Evolutionary conservation across 2,888 invertebrate species (phyloP), one percentile per base, ranked within the genome.

Genomic region (Pteria penguin): DNA sequence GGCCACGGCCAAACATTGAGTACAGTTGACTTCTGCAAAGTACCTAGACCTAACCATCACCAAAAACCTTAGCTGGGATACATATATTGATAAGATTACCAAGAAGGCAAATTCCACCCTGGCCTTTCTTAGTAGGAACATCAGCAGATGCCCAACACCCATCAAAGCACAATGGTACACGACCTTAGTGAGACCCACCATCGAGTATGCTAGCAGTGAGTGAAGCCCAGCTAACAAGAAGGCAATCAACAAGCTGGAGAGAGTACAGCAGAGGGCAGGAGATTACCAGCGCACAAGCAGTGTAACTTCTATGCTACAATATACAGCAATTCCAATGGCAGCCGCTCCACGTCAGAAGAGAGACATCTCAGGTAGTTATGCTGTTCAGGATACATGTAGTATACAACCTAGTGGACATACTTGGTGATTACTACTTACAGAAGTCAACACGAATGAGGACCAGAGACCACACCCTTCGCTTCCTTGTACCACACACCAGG

Each of bases 331-430:
- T 61, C 31, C 27, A 31, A 22, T 61, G 61, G 61, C 2, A 31
- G n/a, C n/a, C 61, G 18, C 61, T 61, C 61, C 61, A 61, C 5
- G 31, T 29, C 61, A 11, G 61, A 18, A 27, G 31, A 31, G 61
- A 61, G 31, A 61, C 14, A 29, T 18, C 27, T 31, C 61, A 61
- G n/a, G 31, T 61, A 5, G 31, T 31, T 22, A 61, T 31, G 61
- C 5, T 31, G n/a, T 61, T 31, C 11, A 24, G 57, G 57, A 57
- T 24, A 24, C n/a, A n/a, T n/a, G n/a, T n/a, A n/a, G 57, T 57
- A 2, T 57, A 57, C 57, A 18, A 57, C 14, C n/a, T n/a, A n/a
- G n/a, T n/a, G n/a, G n/a, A n/a, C n/a, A n/a, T n/a, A n/a, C n/a
- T n/a, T n/a, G n/a, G n/a, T n/a, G n/a, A n/a, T n/a, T n/a, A n/a